Percentiles rank a stretch among this genome's conserved stretches.
These are phyloP conservation scores for Coelogynopora nodosa DNA, from an alignment of 2,888 invertebrate genomes.

Conservation along the genomic window DNA sequence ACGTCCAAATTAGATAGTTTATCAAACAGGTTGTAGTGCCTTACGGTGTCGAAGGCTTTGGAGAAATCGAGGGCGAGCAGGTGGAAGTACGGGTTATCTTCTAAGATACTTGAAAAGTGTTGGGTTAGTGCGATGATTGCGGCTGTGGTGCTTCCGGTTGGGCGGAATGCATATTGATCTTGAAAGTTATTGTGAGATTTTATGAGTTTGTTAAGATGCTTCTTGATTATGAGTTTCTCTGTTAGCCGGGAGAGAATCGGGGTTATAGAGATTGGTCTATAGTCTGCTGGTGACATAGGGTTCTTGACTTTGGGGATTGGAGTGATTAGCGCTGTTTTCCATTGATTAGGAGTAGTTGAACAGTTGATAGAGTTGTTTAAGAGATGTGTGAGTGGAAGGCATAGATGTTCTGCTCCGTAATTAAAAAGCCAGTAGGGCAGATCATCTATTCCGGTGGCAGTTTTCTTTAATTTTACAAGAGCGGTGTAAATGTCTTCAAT, in stretches of 20 bases:
- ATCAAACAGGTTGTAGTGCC: conserved; percentile 33
- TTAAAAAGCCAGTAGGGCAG: conserved; percentile 20
- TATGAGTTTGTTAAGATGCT: conserved; percentile 12
- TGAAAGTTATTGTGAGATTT: not conserved
- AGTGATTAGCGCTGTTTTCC: conserved; percentile 4
- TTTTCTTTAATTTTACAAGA: conserved; percentile 17
- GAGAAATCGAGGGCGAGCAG: conserved; percentile 25
- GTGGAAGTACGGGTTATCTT: conserved; percentile 25
- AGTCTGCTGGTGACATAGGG: not conserved
- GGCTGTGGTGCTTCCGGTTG: conserved; percentile 32
- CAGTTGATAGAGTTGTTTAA: conserved; percentile 29
- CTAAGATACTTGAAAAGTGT: conserved; percentile 16
- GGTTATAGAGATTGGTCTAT: conserved; percentile 34
- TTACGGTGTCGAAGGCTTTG: conserved; percentile 27
- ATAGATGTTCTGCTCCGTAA: conserved; percentile 26
- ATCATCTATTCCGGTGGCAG: conserved; percentile 7
- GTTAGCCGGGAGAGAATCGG: conserved; percentile 21
- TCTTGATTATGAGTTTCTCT: conserved; percentile 34
- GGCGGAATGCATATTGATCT: conserved; percentile 34
- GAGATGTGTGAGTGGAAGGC: conserved; percentile 3
- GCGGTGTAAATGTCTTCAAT: conserved; percentile 20
- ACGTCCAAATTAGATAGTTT: conserved; percentile 10
- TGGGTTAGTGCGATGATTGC: conserved; percentile 32
- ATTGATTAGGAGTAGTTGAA: conserved; percentile 17
- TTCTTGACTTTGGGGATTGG: conserved; percentile 27